These are phyloP conservation scores for Leptodactylus fallax DNA, from an alignment of 2,797 vertebrate species.

Conservation along the genomic window DNA sequence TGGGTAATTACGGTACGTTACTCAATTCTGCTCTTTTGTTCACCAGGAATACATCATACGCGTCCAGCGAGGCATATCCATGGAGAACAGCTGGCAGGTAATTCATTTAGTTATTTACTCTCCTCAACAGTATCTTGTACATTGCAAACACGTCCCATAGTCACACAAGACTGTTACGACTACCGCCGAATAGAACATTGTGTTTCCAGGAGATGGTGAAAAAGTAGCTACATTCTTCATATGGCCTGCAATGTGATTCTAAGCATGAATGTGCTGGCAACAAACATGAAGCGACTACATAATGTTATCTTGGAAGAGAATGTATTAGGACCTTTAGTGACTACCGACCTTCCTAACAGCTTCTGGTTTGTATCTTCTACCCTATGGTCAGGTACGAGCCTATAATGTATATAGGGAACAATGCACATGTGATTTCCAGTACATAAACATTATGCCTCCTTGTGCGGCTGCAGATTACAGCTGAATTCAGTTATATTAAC, in stretches of 20 bases:
- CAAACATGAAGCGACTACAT: neutral
- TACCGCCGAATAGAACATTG: neutral
- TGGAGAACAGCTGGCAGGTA: constrained; percentile 98
- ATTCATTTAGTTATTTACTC: constrained; percentile 61
- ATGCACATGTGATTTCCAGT: neutral
- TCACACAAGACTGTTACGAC: neutral
- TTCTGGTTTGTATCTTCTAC: neutral
- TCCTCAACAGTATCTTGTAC: neutral
- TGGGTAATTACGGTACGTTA: neutral
- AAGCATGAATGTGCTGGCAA: neutral
- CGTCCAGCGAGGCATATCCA: constrained; percentile 92
- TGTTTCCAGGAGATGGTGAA: neutral
- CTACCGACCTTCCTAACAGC: too few species aligned
- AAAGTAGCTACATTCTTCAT: neutral
- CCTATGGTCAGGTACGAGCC: neutral
- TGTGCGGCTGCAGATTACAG: too few species aligned
- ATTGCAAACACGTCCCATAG: neutral
- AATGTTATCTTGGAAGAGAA: neutral
- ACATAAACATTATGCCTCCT: neutral
- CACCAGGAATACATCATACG: constrained; percentile 94
- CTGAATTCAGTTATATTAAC: too few species aligned
- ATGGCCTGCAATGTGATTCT: neutral
- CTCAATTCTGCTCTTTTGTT: constrained; percentile 28
- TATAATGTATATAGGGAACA: neutral
- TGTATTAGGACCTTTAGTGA: neutral